phyloP scores from a whole-genome alignment of 2,797 vertebrate genomes.

The Brotogeris chrysoptera region DNA sequence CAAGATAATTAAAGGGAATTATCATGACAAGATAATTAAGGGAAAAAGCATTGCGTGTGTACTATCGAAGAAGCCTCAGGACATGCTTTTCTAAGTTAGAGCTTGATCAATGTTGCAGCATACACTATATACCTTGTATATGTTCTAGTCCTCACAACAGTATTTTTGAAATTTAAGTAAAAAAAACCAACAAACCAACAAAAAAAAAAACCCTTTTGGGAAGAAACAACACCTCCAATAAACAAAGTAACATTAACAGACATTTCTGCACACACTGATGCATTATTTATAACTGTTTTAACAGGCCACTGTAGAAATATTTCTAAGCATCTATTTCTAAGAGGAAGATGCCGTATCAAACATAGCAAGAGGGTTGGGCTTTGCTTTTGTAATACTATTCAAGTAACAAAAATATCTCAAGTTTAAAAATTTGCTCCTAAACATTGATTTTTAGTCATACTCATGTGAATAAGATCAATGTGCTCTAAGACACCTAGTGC shows the following conservation, averaged over 20 bases:
- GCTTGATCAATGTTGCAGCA: background rate
- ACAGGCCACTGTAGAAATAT: background rate
- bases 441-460: background rate
- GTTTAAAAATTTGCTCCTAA: background rate
- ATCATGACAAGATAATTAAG: constrained; percentile 21
- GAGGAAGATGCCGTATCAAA: background rate
- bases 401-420: background rate
- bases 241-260: background rate
- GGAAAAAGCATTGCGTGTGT: background rate
- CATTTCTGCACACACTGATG: background rate
- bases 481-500: fast-evolving
- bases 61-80: background rate
- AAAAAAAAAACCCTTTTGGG: background rate
- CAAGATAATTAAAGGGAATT: constrained; percentile 40
- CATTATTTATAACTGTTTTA: constrained; percentile 36
- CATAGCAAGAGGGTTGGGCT: fast-evolving
- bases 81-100: background rate
- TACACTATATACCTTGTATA: fast-evolving
- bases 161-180: background rate
- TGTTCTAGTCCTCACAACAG: background rate
- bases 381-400: background rate
- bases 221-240: background rate
- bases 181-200: background rate
- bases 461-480: fast-evolving
- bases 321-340: background rate